Conservation (phyloP, 2,888 invertebrate species). For the Abrostola tripartita region DNA sequence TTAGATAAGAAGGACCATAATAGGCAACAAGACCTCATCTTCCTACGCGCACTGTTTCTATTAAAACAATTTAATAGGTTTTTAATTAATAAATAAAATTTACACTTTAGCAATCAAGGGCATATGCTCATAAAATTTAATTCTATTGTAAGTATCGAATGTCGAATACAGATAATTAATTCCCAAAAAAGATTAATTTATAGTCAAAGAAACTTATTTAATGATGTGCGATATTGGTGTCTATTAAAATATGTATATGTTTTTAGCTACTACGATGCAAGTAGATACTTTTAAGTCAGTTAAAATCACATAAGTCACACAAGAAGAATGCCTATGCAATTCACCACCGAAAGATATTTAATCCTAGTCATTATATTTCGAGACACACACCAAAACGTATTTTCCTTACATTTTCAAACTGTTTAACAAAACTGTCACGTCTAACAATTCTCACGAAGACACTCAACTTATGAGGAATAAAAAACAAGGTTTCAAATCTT, state of each 20-base stretch:
- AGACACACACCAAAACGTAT: slow-evolving; percentile 23
- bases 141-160: background rate
- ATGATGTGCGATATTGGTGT: background rate
- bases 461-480: slow-evolving; percentile 33
- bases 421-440: slow-evolving; percentile 45
- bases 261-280: background rate
- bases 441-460: slow-evolving; percentile 41
- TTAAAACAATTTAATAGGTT: slow-evolving; percentile 48
- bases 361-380: slow-evolving; percentile 27
- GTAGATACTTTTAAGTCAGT: background rate
- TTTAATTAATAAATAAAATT: slow-evolving; percentile 57
- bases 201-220: background rate
- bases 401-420: slow-evolving; percentile 15
- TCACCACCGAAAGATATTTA: too few species aligned
- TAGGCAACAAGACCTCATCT: slow-evolving; percentile 67
- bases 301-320: background rate
- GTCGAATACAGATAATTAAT: background rate
- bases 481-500: slow-evolving; percentile 49
- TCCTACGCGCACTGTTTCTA: slow-evolving; percentile 61
- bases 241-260: background rate
- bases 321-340: too few species aligned
- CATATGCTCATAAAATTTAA: background rate
- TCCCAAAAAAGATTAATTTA: background rate
- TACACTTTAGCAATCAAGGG: slow-evolving; percentile 36
- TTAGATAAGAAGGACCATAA: slow-evolving; percentile 66